These are phyloP conservation scores for Melanotaenia pygmaea DNA, from an alignment of 2,797 vertebrate genomes.

Conservation along the genomic window DNA sequence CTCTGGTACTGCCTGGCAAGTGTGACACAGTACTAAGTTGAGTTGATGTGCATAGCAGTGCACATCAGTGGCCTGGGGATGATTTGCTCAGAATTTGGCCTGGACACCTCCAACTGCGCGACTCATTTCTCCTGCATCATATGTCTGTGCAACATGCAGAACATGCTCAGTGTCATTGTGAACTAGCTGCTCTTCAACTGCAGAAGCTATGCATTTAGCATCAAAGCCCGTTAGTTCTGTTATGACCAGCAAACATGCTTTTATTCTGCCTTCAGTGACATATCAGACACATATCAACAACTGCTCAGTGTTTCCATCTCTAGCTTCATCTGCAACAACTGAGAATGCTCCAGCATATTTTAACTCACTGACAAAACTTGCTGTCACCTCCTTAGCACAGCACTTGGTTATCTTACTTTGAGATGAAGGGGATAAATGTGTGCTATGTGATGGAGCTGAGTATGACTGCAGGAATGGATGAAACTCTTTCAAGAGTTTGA, in stretches of 20 bases:
- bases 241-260: too few relatives aligned
- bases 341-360: conserved; percentile 24
- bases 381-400: not conserved
- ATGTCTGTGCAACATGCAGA: too few relatives aligned
- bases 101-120: conserved; percentile 15
- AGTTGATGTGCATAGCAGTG: not conserved
- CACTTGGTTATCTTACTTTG: conserved; percentile 2
- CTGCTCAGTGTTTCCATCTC: conserved; percentile 10
- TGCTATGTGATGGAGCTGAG: not conserved
- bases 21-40: not conserved
- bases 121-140: too few relatives aligned
- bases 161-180: conserved; percentile 11
- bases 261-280: too few relatives aligned
- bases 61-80: not conserved
- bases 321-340: conserved; percentile 28
- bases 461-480: conserved; percentile 28
- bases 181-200: too few relatives aligned
- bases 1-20: not conserved
- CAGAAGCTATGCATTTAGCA: too few relatives aligned
- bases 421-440: conserved; percentile 16
- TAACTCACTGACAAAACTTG: conserved; percentile 10
- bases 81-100: not conserved
- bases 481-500: conserved; percentile 39
- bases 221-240: too few relatives aligned
- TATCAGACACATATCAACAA: too few relatives aligned